These are phyloP conservation scores for Discoglossus pictus DNA, from an alignment of 2,797 vertebrate species.

Conservation along the genomic window DNA sequence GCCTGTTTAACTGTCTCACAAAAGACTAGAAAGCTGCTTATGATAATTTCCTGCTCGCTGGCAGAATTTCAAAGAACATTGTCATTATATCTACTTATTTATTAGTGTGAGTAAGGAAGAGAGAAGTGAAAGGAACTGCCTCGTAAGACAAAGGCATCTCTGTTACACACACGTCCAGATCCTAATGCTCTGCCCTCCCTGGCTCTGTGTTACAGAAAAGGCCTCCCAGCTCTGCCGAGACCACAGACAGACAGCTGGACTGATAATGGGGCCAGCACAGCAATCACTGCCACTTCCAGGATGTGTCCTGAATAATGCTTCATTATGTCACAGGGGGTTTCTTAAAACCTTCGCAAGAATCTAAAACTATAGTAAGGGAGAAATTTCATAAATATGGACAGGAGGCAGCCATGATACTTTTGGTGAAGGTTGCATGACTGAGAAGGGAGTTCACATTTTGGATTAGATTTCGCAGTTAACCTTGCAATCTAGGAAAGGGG, in stretches of 20 bases:
- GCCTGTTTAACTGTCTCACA: background rate
- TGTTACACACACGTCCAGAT: constrained; percentile 13
- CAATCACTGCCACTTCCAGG: background rate
- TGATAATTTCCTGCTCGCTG: constrained; percentile 18
- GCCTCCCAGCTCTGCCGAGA: background rate
- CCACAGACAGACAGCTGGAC: constrained; percentile 3
- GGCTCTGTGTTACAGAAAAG: background rate
- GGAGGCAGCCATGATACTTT: no score
- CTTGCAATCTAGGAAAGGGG: no score
- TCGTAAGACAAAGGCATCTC: constrained; percentile 10
- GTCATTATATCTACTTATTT: constrained; percentile 18
- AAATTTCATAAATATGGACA: no score
- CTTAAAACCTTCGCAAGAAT: no score
- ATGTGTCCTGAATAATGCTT: no score
- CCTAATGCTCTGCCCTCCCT: background rate
- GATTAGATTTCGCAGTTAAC: no score
- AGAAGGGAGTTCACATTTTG: no score
- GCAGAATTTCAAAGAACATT: constrained; percentile 12
- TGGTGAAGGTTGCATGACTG: no score
- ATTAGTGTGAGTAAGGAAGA: constrained; percentile 9
- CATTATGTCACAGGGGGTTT: no score
- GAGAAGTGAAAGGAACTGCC: constrained; percentile 8
- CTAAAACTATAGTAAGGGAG: no score
- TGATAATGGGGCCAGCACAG: constrained; percentile 6
- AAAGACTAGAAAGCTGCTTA: constrained; percentile 10